phyloP scores from a whole-genome alignment of 2,797 vertebrate species.

The Siniperca obscura region DNA sequence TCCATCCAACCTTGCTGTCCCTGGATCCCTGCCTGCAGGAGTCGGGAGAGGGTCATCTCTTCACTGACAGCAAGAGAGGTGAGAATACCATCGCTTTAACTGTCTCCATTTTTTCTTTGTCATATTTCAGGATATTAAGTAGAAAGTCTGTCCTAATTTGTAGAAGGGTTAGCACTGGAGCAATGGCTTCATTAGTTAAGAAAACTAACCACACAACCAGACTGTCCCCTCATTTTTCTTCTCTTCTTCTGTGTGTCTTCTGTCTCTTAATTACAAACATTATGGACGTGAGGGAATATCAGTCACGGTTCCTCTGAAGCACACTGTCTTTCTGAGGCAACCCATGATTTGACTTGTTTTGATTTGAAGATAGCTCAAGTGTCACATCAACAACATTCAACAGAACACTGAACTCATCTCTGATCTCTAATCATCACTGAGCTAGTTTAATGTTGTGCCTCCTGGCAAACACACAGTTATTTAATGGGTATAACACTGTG shows the following conservation, averaged over 20 bases:
- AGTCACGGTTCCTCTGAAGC: conserved; percentile 41
- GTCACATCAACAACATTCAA: conserved; percentile 53
- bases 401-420: conserved; percentile 53
- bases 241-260: conserved; percentile 25
- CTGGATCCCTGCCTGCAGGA: conserved; percentile 21
- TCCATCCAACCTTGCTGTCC: conserved; percentile 31
- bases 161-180: conserved; percentile 60
- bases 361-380: conserved; percentile 53
- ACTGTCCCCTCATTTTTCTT: conserved; percentile 17
- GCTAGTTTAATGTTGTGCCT: conserved; percentile 51
- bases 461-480: conserved; percentile 56
- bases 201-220: conserved; percentile 40
- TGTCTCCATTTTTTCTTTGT: conserved; percentile 48
- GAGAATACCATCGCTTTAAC: conserved; percentile 53
- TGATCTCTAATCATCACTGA: conserved; percentile 60
- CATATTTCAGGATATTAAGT: conserved; percentile 68
- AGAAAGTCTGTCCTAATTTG: conserved; percentile 59
- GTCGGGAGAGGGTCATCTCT: conserved; percentile 18
- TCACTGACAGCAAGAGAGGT: conserved; percentile 42
- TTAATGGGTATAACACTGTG: conserved; percentile 55
- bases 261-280: conserved; percentile 59
- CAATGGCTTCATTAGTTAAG: conserved; percentile 62
- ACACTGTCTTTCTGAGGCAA: conserved; percentile 41
- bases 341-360: conserved; percentile 45
- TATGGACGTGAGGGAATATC: conserved; percentile 48